phyloP scores from a whole-genome alignment of 2,888 invertebrate species.

The Sericinus montela region DNA sequence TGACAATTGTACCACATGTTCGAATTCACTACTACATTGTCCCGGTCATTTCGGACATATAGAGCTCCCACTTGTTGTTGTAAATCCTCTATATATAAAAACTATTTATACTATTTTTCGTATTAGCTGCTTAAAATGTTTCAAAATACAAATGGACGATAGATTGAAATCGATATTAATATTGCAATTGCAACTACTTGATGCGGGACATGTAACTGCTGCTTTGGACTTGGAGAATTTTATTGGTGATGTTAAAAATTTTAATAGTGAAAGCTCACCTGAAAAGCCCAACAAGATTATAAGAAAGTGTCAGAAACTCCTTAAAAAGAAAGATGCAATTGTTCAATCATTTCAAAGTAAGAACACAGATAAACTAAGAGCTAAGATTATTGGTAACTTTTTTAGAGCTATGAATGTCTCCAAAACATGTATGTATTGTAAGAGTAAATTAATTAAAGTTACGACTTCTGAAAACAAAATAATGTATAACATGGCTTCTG shows the following conservation, averaged over 20 bases:
- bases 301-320: slow-evolving; percentile 53
- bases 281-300: slow-evolving; percentile 64
- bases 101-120: slow-evolving; percentile 83
- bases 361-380: slow-evolving; percentile 70
- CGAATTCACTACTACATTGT: slow-evolving; percentile 82
- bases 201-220: slow-evolving; percentile 85
- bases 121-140: slow-evolving; percentile 85
- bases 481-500: slow-evolving; percentile 60
- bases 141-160: slow-evolving; percentile 80
- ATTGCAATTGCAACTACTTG: slow-evolving; percentile 84
- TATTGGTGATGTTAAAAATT: slow-evolving; percentile 49
- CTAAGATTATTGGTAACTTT: slow-evolving; percentile 60
- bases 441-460: slow-evolving; percentile 69
- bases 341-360: slow-evolving; percentile 60
- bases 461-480: slow-evolving; percentile 81
- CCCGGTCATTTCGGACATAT: slow-evolving; percentile 98
- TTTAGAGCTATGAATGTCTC: slow-evolving; percentile 63
- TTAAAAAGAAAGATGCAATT: slow-evolving; percentile 48
- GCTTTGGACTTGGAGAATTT: slow-evolving; percentile 82
- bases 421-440: slow-evolving; percentile 79
- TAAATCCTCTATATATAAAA: slow-evolving; percentile 94
- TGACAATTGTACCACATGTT: slow-evolving; percentile 91
- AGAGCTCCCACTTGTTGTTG: slow-evolving; percentile 90
- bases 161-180: slow-evolving; percentile 78
- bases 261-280: slow-evolving; percentile 55